Evolutionary conservation across 1,140 invertebrate species (phyloP).

Genomic region (Oreohelix idahoensis): DNA sequence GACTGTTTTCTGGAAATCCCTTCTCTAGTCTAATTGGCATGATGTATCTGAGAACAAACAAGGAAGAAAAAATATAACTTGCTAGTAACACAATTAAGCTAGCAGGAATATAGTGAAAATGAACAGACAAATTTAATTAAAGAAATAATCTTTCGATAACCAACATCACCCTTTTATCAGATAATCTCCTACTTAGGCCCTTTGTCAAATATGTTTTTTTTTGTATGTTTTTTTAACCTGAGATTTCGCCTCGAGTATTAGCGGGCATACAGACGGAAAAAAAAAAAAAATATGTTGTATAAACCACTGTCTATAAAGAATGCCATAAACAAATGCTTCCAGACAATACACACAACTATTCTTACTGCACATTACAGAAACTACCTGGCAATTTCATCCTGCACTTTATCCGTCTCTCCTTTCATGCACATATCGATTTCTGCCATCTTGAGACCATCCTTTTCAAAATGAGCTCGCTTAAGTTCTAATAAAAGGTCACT

Average conservation of each 20-base stretch:
- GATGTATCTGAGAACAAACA: slow-evolving; percentile 77
- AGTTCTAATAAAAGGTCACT: slow-evolving; percentile 69
- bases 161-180: too few species aligned
- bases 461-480: slow-evolving; percentile 79
- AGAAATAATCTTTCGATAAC: too few species aligned
- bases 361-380: not conserved
- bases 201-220: too few species aligned
- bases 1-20: slow-evolving; percentile 94
- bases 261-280: too few species aligned
- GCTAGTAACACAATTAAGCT: too few species aligned
- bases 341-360: too few species aligned
- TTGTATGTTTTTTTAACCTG: too few species aligned
- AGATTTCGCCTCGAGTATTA: too few species aligned
- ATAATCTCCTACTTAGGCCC: too few species aligned
- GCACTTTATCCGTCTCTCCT: slow-evolving; percentile 83
- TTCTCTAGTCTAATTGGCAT: slow-evolving; percentile 85
- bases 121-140: not conserved
- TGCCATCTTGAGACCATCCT: slow-evolving; percentile 83
- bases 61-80: not conserved
- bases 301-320: too few species aligned
- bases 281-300: too few species aligned
- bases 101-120: not conserved
- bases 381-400: slow-evolving; percentile 90
- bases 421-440: slow-evolving; percentile 92
- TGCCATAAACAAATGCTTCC: too few species aligned